Conservation (phyloP, 2,797 vertebrate species). For the Epinephelus coioides region DNA sequence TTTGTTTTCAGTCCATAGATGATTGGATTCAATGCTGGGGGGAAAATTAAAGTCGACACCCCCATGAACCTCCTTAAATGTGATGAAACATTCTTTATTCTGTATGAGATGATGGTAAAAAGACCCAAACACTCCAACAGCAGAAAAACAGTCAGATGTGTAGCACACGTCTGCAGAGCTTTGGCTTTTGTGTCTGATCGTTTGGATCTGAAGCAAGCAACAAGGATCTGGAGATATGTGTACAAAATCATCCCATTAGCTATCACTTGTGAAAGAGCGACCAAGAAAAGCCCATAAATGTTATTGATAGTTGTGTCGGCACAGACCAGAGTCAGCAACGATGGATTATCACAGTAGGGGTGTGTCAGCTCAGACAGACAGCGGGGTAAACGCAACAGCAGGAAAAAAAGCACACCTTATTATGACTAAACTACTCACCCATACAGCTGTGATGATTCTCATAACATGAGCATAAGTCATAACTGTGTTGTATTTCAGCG, state of each 20-base stretch:
- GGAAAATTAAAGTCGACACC: constrained; percentile 71
- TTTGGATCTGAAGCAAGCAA: constrained; percentile 80
- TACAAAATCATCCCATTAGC: constrained; percentile 72
- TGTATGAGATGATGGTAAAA: constrained; percentile 81
- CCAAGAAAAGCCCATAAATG: constrained; percentile 74
- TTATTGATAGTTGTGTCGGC: constrained; percentile 83
- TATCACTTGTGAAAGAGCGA: constrained; percentile 62
- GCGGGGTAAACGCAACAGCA: constrained; percentile 80
- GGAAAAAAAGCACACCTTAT: constrained; percentile 72
- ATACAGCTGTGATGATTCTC: constrained; percentile 73
- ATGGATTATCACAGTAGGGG: constrained; percentile 82
- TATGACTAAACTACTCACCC: constrained; percentile 66
- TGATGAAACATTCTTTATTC: constrained; percentile 56
- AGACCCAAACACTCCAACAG: constrained; percentile 82
- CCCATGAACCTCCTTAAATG: constrained; percentile 70
- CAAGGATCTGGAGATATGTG: constrained; percentile 82
- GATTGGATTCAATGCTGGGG: constrained; percentile 80
- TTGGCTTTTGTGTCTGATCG: constrained; percentile 80
- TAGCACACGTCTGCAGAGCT: constrained; percentile 84
- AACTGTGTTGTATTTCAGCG: constrained; percentile 83
- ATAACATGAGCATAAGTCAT: constrained; percentile 80
- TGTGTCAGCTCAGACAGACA: constrained; percentile 76
- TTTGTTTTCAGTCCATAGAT: constrained; percentile 82
- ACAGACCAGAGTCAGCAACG: constrained; percentile 80
- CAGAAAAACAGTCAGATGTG: constrained; percentile 80